Percentiles rank a stretch among this genome's conserved stretches.
phyloP scores from a whole-genome alignment of 2,888 invertebrate species.

The Rhabditophanes sp. region DNA sequence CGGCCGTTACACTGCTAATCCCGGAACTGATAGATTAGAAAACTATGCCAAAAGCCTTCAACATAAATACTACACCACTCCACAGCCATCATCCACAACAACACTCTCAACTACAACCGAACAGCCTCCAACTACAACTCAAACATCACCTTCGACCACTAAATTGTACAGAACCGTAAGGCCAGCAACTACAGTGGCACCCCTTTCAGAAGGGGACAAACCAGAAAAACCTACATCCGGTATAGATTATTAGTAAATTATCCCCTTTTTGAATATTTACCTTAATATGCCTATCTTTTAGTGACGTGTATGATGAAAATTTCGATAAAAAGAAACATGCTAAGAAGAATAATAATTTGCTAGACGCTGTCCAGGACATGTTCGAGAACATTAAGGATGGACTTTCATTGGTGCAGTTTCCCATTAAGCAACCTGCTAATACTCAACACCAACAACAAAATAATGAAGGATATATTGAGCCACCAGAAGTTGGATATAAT shows the following conservation, averaged over 20 bases:
- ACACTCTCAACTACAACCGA: slow-evolving; percentile 5
- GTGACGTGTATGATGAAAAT: slow-evolving; percentile 15
- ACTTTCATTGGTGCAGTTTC: not conserved
- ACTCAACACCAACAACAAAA: too few relatives aligned
- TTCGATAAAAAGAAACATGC: slow-evolving; percentile 22
- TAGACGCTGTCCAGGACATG: slow-evolving; percentile 16
- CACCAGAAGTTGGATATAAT: too few relatives aligned
- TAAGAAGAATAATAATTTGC: slow-evolving; percentile 13
- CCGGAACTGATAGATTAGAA: too few relatives aligned
- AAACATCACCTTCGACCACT: slow-evolving; percentile 1
- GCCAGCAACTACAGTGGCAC: not conserved
- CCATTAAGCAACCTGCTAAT: too few relatives aligned
- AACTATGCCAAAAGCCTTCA: too few relatives aligned
- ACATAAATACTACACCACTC: too few relatives aligned
- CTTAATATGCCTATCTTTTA: too few relatives aligned
- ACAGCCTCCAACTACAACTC: not conserved
- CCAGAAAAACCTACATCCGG: slow-evolving; percentile 13
- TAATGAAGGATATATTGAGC: too few relatives aligned
- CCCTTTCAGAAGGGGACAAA: not conserved
- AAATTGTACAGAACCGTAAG: too few relatives aligned
- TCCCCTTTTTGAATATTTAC: too few relatives aligned
- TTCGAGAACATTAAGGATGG: slow-evolving; percentile 8
- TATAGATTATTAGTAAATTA: slow-evolving; percentile 21
- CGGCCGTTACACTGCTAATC: too few relatives aligned
- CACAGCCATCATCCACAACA: too few relatives aligned